These are phyloP conservation scores for Erebia ligea DNA, from an alignment of 2,888 invertebrate species.

Conservation along the genomic window DNA sequence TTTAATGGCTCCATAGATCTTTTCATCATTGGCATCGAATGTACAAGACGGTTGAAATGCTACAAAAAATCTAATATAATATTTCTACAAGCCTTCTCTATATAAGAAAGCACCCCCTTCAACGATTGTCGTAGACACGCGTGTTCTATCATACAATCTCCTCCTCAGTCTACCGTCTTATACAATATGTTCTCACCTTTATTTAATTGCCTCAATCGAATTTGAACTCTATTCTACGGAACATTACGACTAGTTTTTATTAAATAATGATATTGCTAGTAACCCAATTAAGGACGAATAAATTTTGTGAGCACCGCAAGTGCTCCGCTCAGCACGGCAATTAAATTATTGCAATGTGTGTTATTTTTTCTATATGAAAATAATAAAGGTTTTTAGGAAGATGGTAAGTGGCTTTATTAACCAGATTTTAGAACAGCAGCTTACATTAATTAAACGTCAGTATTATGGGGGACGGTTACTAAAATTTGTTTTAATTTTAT, in stretches of 20 bases:
- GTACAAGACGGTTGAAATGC: too few relatives aligned
- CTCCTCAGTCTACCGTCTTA: slow-evolving; percentile 42
- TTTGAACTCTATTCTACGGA: slow-evolving; percentile 5
- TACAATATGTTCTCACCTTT: slow-evolving; percentile 40
- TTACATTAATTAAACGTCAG: too few relatives aligned
- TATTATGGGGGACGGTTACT: too few relatives aligned
- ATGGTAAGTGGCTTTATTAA: too few relatives aligned
- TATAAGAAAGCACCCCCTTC: slow-evolving; percentile 30
- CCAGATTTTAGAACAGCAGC: too few relatives aligned
- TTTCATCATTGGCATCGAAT: too few relatives aligned
- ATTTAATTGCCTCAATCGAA: slow-evolving; percentile 12
- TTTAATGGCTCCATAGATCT: too few relatives aligned
- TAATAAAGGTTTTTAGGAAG: too few relatives aligned
- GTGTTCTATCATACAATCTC: slow-evolving; percentile 72
- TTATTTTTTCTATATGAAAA: neutral
- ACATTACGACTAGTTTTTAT: slow-evolving; percentile 16
- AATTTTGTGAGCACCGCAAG: slow-evolving; percentile 25
- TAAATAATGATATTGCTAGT: neutral
- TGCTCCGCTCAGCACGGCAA: too few relatives aligned
- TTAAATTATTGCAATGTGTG: slow-evolving; percentile 18
- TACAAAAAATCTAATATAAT: neutral
- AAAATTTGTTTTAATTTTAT: neutral
- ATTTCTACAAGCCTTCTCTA: slow-evolving; percentile 51
- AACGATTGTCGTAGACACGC: slow-evolving; percentile 55
- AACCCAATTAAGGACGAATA: slow-evolving; percentile 35